phyloP scores from a whole-genome alignment of 2,113 vertebrate genomes.

The Myrmophylax atrothorax region DNA sequence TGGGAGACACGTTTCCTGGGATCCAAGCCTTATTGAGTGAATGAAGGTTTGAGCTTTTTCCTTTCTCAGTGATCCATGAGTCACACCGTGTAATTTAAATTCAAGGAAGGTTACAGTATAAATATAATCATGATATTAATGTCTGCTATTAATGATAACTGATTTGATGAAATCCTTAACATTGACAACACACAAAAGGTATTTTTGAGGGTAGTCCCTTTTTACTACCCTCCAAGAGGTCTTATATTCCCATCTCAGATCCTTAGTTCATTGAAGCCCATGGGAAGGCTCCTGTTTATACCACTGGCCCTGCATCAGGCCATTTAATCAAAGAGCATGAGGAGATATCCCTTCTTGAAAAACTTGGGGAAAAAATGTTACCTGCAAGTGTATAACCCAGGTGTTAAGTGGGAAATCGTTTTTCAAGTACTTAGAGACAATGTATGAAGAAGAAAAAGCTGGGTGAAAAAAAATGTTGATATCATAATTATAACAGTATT shows the following conservation, averaged over 20 bases:
- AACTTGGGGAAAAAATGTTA: neutral
- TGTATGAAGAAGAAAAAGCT: neutral
- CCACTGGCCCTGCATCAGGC: neutral
- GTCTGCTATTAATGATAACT: neutral
- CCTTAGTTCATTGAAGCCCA: neutral
- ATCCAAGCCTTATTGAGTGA: slow-evolving; percentile 77
- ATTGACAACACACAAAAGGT: neutral
- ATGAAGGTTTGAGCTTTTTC: slow-evolving; percentile 53
- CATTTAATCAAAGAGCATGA: neutral
- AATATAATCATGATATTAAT: neutral
- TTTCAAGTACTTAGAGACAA: neutral
- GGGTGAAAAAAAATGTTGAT: neutral
- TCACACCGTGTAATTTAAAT: neutral
- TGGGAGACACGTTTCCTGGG: slow-evolving; percentile 83
- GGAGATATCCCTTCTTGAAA: neutral
- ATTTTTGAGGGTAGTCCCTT: neutral
- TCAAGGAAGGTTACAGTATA: neutral
- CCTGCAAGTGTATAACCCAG: neutral
- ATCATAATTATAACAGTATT: neutral
- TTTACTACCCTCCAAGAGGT: neutral
- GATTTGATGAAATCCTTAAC: neutral
- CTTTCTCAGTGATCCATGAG: neutral
- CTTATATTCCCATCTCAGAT: neutral
- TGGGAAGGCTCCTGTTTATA: neutral
- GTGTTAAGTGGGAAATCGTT: neutral